Conservation (phyloP, 2,888 invertebrate species). For the Osmoderma eremita region DNA sequence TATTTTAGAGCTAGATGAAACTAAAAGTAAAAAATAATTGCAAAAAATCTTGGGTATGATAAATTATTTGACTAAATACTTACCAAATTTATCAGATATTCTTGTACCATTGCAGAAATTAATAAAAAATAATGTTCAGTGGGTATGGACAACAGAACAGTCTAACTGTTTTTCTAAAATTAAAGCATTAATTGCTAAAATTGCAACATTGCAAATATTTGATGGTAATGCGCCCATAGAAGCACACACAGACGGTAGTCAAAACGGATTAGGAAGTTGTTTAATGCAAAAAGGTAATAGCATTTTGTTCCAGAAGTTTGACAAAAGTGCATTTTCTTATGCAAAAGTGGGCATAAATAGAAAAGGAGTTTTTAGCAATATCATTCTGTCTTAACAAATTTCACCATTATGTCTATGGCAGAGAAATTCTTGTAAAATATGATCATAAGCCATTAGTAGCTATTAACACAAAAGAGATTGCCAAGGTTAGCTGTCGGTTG, state of each 20-base stretch:
- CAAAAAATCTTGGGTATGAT: slow-evolving; percentile 52
- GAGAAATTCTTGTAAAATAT: slow-evolving; percentile 42
- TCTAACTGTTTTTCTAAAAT: slow-evolving; percentile 45
- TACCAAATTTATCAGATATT: slow-evolving; percentile 46
- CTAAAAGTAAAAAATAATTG: slow-evolving; percentile 51
- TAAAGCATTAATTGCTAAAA: slow-evolving; percentile 47
- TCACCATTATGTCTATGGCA: slow-evolving; percentile 48
- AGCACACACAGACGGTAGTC: slow-evolving; percentile 48
- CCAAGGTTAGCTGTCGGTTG: slow-evolving; percentile 44
- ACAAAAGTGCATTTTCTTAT: slow-evolving; percentile 48
- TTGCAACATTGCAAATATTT: slow-evolving; percentile 46
- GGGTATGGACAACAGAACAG: slow-evolving; percentile 46
- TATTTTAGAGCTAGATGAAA: slow-evolving; percentile 43
- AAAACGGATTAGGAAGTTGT: slow-evolving; percentile 46
- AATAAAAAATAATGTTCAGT: slow-evolving; percentile 50
- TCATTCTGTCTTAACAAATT: slow-evolving; percentile 45
- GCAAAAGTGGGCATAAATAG: slow-evolving; percentile 46
- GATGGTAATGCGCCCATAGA: slow-evolving; percentile 44
- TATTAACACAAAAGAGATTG: slow-evolving; percentile 48
- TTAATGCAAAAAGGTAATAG: slow-evolving; percentile 47
- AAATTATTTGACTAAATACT: slow-evolving; percentile 49
- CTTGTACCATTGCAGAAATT: slow-evolving; percentile 44
- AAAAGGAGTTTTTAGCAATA: slow-evolving; percentile 48
- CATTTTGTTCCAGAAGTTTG: slow-evolving; percentile 51
- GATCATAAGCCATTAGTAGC: slow-evolving; percentile 48